Evolutionary conservation across 2,797 vertebrate species (phyloP), one percentile per base, ranked within the genome.

Genomic region (Spinus pinus): DNA sequence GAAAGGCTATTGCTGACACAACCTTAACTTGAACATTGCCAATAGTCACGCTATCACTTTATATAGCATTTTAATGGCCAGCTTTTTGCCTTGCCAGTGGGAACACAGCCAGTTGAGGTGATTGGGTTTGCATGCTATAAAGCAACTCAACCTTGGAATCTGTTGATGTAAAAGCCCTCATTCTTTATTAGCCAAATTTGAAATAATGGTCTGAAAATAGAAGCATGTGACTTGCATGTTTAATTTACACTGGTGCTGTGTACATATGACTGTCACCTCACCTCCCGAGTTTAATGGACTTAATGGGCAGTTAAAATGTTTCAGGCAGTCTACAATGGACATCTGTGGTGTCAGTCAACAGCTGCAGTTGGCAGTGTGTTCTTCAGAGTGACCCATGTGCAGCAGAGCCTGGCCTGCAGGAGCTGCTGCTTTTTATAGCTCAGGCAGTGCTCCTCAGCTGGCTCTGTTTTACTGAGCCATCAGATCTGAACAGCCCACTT

Each of bases 1-100:
- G 91, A 92, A 88, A 90, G 86, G 61, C 93, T 92, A 71, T 86
- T 93, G 90, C 90, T 95, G 89, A 95, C 77, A 96, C 89, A 95
- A 95, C 93, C 81, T 96, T 92, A 97, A 92, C 92, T 93, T 94
- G 88, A 95, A 87, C 81, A 58, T 77, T 84, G 87, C 92, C 93
- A 93, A 6, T 37, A 60, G 88, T 85, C 91, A 93, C 15, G 53
- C 80, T 96, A 90, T 82, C 93, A 95, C 62, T 97, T 96, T 91
- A 94, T 91, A 86, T 39, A 91, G 87, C 93, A 89, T 69, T 96
- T 92, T 96, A 96, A 95, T 71, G 94, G 85, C 50, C 64, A 78
- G 78, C 56, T 88, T 96, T 89, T 94, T 1, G 18, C 66, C 77
- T 94, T 92, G 85, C 94, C 89, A 74, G 50, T 81, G 83, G 94